Base-by-base conservation (phyloP, 2,888 invertebrate species). In the Macrosiphum euphorbiae region DNA sequence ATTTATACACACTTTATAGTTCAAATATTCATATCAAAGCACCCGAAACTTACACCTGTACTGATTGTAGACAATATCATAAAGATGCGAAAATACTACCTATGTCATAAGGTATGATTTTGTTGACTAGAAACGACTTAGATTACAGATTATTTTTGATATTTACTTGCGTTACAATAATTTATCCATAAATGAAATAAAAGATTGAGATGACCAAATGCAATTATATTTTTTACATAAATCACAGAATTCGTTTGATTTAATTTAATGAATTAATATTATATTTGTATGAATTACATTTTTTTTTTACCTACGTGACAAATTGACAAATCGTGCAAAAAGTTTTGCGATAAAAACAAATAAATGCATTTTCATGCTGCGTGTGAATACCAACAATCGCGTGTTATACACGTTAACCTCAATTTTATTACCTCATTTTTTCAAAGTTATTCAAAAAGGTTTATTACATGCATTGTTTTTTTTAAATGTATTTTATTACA, bases 281-380 rank as follows among this genome's bases (percentile, higher is more conserved):
- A 88, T 52, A 52, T 35, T 52, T 61, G 16, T 61, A 47, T 47
- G 61, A 47, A 44, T 52, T 47, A 41, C 0, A 67, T 86, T 26
- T 26, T 47, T 44, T 47, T 26, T 10, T 50, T 78, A 35, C 87
- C 47, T 28, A 35, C 61, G 26, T 87, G 61, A 87, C 61, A 87
- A 87, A 91, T 86, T 86, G 86, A 86, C 86, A 87, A 92, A 87
- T 92, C 92, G 87, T 92, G 87, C 92, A 87, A 92, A 92, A 87
- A 87, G 55, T 92, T 91, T 92, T 92, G 35, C 86, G 92, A 92
- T 92, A 92, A 87, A 92, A 87, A 92, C 61, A 87, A 87, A 92
- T 92, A 92, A 92, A 86, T 86, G 86, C 86, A 61, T 61, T 92
- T 87, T 47, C n/a, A 87, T 47, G 61, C n/a, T 92, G 92, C 92